Percentiles rank a stretch among this genome's conserved stretches.
Conservation (phyloP, 2,888 invertebrate species). For the Perithous albicinctus region DNA sequence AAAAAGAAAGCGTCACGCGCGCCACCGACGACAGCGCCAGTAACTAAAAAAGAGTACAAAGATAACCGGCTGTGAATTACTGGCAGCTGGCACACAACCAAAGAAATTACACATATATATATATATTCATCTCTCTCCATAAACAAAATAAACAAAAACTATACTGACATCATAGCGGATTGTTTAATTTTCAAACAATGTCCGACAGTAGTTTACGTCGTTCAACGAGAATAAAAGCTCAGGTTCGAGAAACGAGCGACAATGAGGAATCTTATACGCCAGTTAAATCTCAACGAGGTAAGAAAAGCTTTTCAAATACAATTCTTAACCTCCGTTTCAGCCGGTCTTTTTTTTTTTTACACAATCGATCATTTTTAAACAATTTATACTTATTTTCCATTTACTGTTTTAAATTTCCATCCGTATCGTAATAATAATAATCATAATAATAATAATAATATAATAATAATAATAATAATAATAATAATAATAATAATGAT, state of each 20-base stretch:
- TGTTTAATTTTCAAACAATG: slow-evolving; percentile 22
- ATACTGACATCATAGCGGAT: no score
- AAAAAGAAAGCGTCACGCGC: no score
- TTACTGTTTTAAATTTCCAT: not conserved
- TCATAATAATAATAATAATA: not conserved
- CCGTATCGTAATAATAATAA: no score
- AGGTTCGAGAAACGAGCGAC: not conserved
- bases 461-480: not conserved
- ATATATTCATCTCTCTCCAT: no score
- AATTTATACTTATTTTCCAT: not conserved
- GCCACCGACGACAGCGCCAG: no score
- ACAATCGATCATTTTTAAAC: not conserved
- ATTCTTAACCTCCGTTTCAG: slow-evolving; percentile 6
- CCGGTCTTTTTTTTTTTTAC: not conserved
- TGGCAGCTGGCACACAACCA: no score
- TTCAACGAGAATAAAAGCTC: slow-evolving; percentile 1
- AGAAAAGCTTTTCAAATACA: not conserved
- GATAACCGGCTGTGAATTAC: no score
- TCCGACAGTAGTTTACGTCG: not conserved
- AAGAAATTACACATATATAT: no score
- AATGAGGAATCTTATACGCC: not conserved
- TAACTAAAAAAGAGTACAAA: no score
- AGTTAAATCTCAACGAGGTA: not conserved
- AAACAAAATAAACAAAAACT: no score
- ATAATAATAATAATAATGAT: not conserved